phyloP scores from a whole-genome alignment of 2,888 invertebrate genomes.

The Phortica okadai region DNA sequence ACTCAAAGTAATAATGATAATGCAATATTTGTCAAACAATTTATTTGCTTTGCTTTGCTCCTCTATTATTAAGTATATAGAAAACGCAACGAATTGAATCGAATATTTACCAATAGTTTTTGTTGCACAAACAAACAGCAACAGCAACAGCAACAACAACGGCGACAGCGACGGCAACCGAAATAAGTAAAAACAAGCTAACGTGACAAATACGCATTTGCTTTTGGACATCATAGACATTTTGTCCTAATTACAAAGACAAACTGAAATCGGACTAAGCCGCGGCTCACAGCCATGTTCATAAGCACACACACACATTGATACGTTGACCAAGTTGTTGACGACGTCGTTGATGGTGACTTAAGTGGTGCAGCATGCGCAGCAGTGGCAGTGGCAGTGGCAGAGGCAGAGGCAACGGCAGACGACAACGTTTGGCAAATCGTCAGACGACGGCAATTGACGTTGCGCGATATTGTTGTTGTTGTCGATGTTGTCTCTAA shows the following conservation, averaged over 20 bases:
- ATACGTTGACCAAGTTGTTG: not conserved
- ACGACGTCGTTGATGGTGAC: not conserved
- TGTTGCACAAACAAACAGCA: slow-evolving; percentile 8
- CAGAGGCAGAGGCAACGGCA: no score
- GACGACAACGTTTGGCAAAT: not conserved
- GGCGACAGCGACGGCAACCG: not conserved
- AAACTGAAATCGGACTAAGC: slow-evolving; percentile 50
- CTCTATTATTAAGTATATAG: not conserved
- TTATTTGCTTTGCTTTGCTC: not conserved
- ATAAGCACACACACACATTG: no score
- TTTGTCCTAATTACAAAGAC: slow-evolving; percentile 68
- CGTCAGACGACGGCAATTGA: not conserved
- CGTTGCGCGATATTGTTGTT: not conserved
- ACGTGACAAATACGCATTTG: slow-evolving; percentile 53
- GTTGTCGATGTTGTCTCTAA: slow-evolving; percentile 51
- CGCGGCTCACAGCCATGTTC: not conserved
- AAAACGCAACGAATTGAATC: not conserved
- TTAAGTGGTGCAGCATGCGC: not conserved
- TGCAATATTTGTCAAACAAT: not conserved
- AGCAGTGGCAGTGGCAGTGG: slow-evolving; percentile 9
- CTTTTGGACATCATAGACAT: slow-evolving; percentile 68
- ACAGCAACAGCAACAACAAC: not conserved
- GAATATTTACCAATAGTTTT: slow-evolving; percentile 10
- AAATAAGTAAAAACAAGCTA: slow-evolving; percentile 25
- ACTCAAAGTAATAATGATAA: not conserved